These are phyloP conservation scores for Drosophila grimshawi DNA, from an alignment of 1,140 invertebrate species.

Conservation along the genomic window DNA sequence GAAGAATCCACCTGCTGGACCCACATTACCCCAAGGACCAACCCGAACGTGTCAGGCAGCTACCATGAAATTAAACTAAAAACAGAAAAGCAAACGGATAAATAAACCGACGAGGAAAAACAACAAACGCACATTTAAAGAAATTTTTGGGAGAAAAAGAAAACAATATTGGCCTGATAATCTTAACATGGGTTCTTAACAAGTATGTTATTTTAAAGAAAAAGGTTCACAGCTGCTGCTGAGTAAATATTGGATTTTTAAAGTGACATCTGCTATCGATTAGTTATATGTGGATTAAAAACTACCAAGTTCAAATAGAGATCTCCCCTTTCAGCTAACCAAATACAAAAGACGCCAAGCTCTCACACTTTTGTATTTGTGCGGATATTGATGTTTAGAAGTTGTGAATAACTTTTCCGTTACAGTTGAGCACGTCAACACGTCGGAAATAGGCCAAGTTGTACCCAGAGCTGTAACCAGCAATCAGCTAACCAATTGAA, in stretches of 20 bases:
- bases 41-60: constrained; percentile 40
- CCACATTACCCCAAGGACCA: background rate
- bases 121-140: constrained; percentile 43
- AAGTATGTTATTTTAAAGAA: background rate
- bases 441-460: constrained; percentile 29
- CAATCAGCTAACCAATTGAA: constrained; percentile 41
- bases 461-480: constrained; percentile 13
- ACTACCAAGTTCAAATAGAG: constrained; percentile 10
- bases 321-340: background rate
- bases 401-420: constrained; percentile 59
- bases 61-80: constrained; percentile 65
- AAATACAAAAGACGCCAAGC: background rate
- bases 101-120: constrained; percentile 40
- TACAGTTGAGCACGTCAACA: constrained; percentile 46
- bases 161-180: constrained; percentile 23
- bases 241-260: constrained; percentile 8
- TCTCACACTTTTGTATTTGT: background rate
- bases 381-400: constrained; percentile 60
- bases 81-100: constrained; percentile 47
- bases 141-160: constrained; percentile 17
- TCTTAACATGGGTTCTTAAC: constrained; percentile 13
- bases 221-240: constrained; percentile 13
- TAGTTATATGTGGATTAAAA: background rate
- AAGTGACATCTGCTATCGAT: constrained; percentile 6
- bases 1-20: constrained; percentile 18